Evolutionary conservation across 2,797 vertebrate genomes (phyloP), one percentile per base, ranked within the genome.

Genomic region (Capromys pilorides): DNA sequence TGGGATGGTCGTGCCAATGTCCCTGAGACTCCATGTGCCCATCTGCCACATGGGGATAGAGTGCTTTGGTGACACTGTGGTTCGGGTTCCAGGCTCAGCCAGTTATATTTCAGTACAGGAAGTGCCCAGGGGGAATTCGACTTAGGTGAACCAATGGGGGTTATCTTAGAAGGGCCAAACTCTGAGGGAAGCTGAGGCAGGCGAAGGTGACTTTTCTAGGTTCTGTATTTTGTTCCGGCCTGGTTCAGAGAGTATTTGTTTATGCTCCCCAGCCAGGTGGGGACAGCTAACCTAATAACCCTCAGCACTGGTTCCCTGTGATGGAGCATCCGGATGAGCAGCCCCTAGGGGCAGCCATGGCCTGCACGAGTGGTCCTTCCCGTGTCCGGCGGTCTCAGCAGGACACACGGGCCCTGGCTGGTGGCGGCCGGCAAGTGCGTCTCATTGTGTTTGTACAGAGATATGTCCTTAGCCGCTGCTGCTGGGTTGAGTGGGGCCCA

Each of bases 51-150:
- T 22, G 21, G 59, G 57, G 57, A 5, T 45, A 8, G 8, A 45
- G 45, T 45, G 45, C 45, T 45, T 45, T 45, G 61, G 61, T 62
- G 61, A 61, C 61, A 24, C 24, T 62, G 61, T 24, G 61, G 61
- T 62, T 62, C 45, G 61, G 24, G 24, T 62, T 22, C 61, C 49
- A 22, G 19, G 5, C 21, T 61, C 93, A 33, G 0, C 16, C 57
- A 0, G 3, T 3, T 5, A 1, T 1, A 0, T 57, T 36, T 41
- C 3, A 12, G 1, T 12, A n/a, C 82, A 18, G 57, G 51, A n/a
- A 28, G 39, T 21, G 39, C 61, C 6, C 22, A 83, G 71, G 26
- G 0, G n/a, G 5, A 59, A 0, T n/a, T 12, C 41, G 36, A 45
- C 41, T 45, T 64, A 19, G 39, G 31, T 1, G 39, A 31, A 26